phyloP scores from a whole-genome alignment of 2,113 vertebrate species.

The Notothenia rossii region DNA sequence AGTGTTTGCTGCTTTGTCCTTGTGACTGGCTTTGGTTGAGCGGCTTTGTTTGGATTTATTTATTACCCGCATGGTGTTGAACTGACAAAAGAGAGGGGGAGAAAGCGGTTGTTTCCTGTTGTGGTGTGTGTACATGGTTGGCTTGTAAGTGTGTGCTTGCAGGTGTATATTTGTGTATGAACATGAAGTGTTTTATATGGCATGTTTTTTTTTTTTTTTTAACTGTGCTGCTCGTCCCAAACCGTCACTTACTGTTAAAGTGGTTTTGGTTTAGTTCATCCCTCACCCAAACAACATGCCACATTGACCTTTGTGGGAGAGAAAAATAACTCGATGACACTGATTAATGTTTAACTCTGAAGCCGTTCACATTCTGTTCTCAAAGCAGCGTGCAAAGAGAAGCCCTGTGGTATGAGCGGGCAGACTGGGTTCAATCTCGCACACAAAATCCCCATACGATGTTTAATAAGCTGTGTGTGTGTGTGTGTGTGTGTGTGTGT shows the following conservation, averaged over 20 bases:
- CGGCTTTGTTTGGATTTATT: conserved; percentile 63
- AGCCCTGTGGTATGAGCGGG: conserved; percentile 37
- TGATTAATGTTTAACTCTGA: conserved; percentile 41
- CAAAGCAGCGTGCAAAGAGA: conserved; percentile 19
- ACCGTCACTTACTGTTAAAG: not conserved
- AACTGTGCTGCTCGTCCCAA: not conserved
- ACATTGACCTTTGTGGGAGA: conserved; percentile 33
- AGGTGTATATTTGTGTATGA: conserved; percentile 8
- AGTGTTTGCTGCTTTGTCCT: conserved; percentile 56
- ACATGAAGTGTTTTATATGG: conserved; percentile 14
- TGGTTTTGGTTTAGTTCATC: conserved; percentile 38
- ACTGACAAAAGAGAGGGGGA: conserved; percentile 27
- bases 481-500: conserved; percentile 18
- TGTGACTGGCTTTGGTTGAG: conserved; percentile 58
- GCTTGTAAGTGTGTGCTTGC: conserved; percentile 4
- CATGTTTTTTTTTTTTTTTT: not conserved
- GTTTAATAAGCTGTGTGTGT: not conserved
- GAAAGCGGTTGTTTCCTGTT: conserved; percentile 22
- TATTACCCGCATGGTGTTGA: conserved; percentile 52
- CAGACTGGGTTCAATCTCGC: conserved; percentile 30
- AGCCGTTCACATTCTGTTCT: conserved; percentile 50
- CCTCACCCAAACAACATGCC: conserved; percentile 32
- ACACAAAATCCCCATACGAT: conserved; percentile 33
- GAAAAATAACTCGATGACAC: conserved; percentile 7
- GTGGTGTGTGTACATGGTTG: conserved; percentile 26